Evolutionary conservation across 1,140 invertebrate species (phyloP).

Genomic region (Drosophila bocqueti): DNA sequence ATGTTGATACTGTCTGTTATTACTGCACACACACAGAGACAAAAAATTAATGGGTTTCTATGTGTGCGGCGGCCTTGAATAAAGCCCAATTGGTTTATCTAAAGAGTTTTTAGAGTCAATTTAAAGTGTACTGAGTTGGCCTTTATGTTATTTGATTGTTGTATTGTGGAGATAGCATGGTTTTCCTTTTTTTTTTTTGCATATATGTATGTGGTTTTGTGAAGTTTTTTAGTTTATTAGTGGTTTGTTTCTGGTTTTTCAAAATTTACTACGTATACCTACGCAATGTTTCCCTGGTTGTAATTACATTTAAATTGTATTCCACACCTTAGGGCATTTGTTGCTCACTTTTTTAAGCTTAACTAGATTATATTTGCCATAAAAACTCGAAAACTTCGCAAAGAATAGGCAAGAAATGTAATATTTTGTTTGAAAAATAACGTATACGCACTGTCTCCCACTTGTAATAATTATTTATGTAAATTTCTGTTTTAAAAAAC

Average conservation of each 20-base stretch:
- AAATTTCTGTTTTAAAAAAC: not conserved
- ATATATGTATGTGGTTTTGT: not conserved
- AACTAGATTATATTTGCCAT: fast-evolving
- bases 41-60: not conserved
- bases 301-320: not conserved
- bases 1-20: conserved; percentile 43
- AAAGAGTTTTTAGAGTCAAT: conserved; percentile 24
- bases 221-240: not conserved
- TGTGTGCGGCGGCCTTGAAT: conserved; percentile 13
- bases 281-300: not conserved
- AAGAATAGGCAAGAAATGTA: not conserved
- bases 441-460: not conserved
- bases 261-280: not conserved
- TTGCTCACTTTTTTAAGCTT: not conserved
- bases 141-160: not conserved
- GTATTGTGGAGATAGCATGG: not conserved
- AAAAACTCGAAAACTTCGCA: not conserved
- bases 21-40: conserved; percentile 6
- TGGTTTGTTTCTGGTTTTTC: not conserved
- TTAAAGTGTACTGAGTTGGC: not conserved
- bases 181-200: not conserved
- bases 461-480: not conserved
- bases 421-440: not conserved
- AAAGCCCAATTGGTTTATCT: conserved; percentile 18
- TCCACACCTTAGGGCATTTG: too few species aligned